A percentile compares a stretch with the other conserved stretches of the same genome.
phyloP scores from a whole-genome alignment of 2,113 vertebrate species.

The Ammodytes marinus region DNA sequence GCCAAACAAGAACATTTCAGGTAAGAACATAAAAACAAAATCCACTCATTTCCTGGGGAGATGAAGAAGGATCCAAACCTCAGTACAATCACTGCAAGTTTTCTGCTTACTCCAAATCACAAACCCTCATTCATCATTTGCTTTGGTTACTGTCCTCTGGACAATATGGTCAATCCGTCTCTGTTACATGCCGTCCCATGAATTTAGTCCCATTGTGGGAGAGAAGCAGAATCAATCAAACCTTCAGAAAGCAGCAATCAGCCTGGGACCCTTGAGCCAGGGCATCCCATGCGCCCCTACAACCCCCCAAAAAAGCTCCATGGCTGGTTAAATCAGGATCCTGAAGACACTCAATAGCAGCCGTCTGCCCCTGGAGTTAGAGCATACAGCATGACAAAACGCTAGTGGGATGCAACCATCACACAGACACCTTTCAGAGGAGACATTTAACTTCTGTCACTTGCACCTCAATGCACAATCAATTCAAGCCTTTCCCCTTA shows the following conservation, averaged over 20 bases:
- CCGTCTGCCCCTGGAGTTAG: constrained; percentile 31
- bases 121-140: constrained; percentile 63
- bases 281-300: constrained; percentile 73
- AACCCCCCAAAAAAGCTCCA: constrained; percentile 48
- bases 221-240: constrained; percentile 82
- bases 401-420: constrained; percentile 42
- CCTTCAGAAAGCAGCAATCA: constrained; percentile 80
- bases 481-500: constrained; percentile 42
- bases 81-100: constrained; percentile 51
- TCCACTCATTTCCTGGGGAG: constrained; percentile 23
- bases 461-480: constrained; percentile 74
- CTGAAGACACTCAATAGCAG: constrained; percentile 62
- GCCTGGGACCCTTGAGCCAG: constrained; percentile 78
- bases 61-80: constrained; percentile 40
- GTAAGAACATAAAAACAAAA: constrained; percentile 34
- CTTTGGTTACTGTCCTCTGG: constrained; percentile 68
- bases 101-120: constrained; percentile 59
- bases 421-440: constrained; percentile 58
- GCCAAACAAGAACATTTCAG: background rate
- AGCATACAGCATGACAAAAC: constrained; percentile 26
- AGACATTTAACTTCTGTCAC: constrained; percentile 62
- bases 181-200: constrained; percentile 68
- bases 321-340: constrained; percentile 76
- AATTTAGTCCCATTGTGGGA: constrained; percentile 83
- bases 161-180: constrained; percentile 82